These are phyloP conservation scores for Drosophila parthenogenetica DNA, from an alignment of 2,888 invertebrate genomes.

Conservation along the genomic window DNA sequence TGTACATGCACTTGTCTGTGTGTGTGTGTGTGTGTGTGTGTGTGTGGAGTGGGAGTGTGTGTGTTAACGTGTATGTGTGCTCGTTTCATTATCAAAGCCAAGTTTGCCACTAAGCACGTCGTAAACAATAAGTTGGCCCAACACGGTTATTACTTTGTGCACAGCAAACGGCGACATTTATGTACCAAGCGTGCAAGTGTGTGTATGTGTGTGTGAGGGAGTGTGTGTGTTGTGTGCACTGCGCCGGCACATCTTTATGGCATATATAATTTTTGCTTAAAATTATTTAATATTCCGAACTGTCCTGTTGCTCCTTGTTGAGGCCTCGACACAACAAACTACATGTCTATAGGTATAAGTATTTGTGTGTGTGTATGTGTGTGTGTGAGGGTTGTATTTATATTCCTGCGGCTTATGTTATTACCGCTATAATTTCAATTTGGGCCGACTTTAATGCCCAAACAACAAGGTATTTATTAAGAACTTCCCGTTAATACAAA, in stretches of 20 bases:
- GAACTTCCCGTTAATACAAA: constrained; percentile 44
- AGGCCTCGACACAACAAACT: constrained; percentile 7
- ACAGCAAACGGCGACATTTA: constrained; percentile 49
- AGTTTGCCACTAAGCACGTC: constrained; percentile 81
- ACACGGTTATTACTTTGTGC: constrained; percentile 62
- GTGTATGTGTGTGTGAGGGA: constrained; percentile 3
- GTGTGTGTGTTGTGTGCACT: constrained; percentile 18
- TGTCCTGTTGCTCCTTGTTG: constrained; percentile 50
- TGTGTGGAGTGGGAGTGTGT: constrained; percentile 3
- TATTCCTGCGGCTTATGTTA: constrained; percentile 60
- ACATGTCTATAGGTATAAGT: constrained; percentile 1
- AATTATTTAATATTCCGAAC: constrained; percentile 73
- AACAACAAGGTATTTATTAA: constrained; percentile 32
- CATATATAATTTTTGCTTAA: constrained; percentile 73
- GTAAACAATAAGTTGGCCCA: constrained; percentile 79
- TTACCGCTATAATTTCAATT: constrained; percentile 74
- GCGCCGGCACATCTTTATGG: constrained; percentile 66
- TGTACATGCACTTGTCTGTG: not conserved
- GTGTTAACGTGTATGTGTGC: constrained; percentile 28
- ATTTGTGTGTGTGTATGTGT: constrained; percentile 13
- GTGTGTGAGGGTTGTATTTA: constrained; percentile 24
- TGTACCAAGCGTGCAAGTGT: constrained; percentile 17
- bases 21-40: constrained; percentile 7
- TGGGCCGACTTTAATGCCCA: constrained; percentile 49
- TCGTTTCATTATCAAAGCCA: constrained; percentile 76